Base-by-base conservation (phyloP, 2,888 invertebrate species). In the Smittia aterrima region DNA sequence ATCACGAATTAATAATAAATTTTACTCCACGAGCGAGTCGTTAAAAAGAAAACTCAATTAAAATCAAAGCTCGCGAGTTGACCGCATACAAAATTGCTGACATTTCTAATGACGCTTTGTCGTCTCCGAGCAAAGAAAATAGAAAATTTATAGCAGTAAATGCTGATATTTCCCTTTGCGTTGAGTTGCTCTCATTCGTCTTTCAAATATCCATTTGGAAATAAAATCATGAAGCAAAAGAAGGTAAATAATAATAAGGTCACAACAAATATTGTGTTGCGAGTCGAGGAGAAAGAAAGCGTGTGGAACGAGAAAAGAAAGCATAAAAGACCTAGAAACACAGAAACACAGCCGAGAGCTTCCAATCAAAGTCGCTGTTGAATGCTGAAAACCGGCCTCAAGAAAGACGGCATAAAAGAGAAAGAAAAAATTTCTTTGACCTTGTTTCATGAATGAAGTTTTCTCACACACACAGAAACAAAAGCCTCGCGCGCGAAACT, bases 391-490 rank as follows among this genome's bases (percentile, higher is more conserved):
- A 70, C 70, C 70, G 70, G 70, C 70, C 54, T 9, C 11, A 67
- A 16, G 20, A 40, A 67, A 67, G n/a, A 67, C 38, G 32, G 18
- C 24, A 53, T 24, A 68, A 68, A 47, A 41, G 40, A 41, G 47
- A 47, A 53, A 70, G 27, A 53, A 27, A 70, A 25, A 72, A 72
- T 72, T 72, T 72, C 72, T 72, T 72, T 72, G 72, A 72, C 72
- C 72, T 72, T 72, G 72, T 72, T 72, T 72, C 62, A 72, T 72
- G 72, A 72, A 72, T 72, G 72, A 40, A 72, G 40, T 72, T 72
- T 72, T 62, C 72, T 62, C 58, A 22, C 58, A 62, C 16, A 66
- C 40, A 66, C 38, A 58, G n/a, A n/a, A n/a, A n/a, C n/a, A n/a
- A n/a, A n/a, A n/a, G n/a, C n/a, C n/a, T n/a, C n/a, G 1, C 11